phyloP scores from a whole-genome alignment of 2,113 vertebrate genomes.

The Marmota monax region DNA sequence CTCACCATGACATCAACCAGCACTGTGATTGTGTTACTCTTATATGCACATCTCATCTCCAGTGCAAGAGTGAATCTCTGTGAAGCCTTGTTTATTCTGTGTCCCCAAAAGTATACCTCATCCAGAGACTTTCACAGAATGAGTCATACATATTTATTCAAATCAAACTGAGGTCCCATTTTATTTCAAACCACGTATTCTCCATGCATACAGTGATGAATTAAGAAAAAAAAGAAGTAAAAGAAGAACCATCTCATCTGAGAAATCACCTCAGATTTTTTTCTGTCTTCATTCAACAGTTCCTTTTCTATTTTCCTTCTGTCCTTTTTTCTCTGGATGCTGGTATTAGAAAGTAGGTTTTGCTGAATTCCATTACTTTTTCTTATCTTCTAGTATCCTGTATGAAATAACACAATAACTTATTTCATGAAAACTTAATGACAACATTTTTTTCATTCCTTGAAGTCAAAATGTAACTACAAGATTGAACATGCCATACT shows the following conservation, averaged over 20 bases:
- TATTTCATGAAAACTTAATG: not conserved
- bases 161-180: not conserved
- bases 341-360: not conserved
- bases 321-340: not conserved
- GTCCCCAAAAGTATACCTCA: not conserved
- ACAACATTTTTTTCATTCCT: not conserved
- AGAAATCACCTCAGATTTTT: not conserved
- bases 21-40: not conserved
- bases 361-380: not conserved
- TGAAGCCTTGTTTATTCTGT: not conserved
- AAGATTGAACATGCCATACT: not conserved
- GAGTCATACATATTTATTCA: not conserved
- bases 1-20: not conserved
- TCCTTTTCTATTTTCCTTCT: not conserved
- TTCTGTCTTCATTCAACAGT: not conserved
- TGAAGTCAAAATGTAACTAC: not conserved
- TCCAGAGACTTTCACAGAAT: not conserved
- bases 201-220: not conserved
- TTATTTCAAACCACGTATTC: not conserved
- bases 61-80: not conserved
- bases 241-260: not conserved
- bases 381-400: not conserved
- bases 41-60: not conserved
- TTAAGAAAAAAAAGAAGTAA: not conserved
- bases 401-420: not conserved